These are phyloP conservation scores for Sebastes wilsoni DNA, from an alignment of 2,797 vertebrate species.

Conservation along the genomic window DNA sequence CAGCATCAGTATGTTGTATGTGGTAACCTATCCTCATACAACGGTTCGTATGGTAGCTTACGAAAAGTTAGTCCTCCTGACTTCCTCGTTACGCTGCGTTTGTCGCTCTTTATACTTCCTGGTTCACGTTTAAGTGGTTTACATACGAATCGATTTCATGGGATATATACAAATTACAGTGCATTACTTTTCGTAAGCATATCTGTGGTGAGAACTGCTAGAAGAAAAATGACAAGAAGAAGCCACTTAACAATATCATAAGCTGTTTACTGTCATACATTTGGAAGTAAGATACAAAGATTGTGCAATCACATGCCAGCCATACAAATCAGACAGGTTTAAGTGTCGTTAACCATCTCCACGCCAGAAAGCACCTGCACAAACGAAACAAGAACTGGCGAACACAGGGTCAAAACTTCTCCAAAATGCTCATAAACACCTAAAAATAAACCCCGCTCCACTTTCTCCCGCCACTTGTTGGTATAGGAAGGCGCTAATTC, in stretches of 20 bases:
- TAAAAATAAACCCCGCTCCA: constrained; percentile 38
- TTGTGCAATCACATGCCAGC: neutral
- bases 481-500: constrained; percentile 31
- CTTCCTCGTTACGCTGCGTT: too few species aligned
- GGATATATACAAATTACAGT: too few species aligned
- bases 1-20: too few species aligned
- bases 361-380: neutral
- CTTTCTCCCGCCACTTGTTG: neutral
- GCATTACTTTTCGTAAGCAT: too few species aligned
- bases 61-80: too few species aligned
- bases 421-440: constrained; percentile 2
- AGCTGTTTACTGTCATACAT: neutral
- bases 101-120: too few species aligned
- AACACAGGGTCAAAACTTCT: neutral
- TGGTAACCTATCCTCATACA: too few species aligned
- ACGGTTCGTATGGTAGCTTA: too few species aligned
- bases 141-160: rapidly evolving
- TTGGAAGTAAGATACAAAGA: neutral
- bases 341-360: neutral
- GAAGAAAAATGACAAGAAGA: neutral
- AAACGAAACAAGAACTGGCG: neutral
- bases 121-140: rapidly evolving
- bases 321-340: neutral
- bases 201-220: neutral
- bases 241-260: neutral